Base-by-base conservation (phyloP, 1,140 invertebrate genomes). In the Macrobrachium rosenbergii region DNA sequence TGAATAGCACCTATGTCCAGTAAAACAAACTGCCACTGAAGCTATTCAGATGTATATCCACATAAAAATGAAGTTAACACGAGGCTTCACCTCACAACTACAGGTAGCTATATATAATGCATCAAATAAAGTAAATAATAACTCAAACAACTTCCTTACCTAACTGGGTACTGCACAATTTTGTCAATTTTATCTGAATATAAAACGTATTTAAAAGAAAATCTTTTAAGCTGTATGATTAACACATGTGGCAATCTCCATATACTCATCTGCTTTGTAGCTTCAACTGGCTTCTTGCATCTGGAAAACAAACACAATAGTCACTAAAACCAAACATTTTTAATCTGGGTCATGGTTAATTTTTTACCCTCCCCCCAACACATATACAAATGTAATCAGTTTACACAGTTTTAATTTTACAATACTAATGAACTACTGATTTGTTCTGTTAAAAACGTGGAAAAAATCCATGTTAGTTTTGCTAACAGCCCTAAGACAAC, bases 181-280 rank as follows among this genome's bases (percentile, higher is more conserved):
- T 92, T 92, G 87, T 94, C 93, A 63, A 94, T 92, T 90, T 94
- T 94, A 83, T 94, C 93, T 52, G 93, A 89, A 90, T 91, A 92
- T 75, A 92, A 90, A 59, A 91, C 83, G 89, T 91, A 91, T 83
- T 91, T 92, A 87, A 92, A 93, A 5, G 92, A 92, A 90, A 93
- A 93, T 72, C 93, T 89, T 88, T 93, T 93, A 64, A 93, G 90
- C 69, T 93, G 93, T 78, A 93, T 92, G 60, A 93, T 92, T 14
- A 93, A 90, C 37, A 93, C 90, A 75, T 91, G 90, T 3, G 93
- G 93, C 64, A 93, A 83, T 21, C 90, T 90, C 92, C 92, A 93
- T 45, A 93, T 87, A 84, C 92, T 91, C 88, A 93, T 91, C 88
- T 92, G 91, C 90, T 93, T 93, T 11, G 92, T 92, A 0, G 93